phyloP scores from a whole-genome alignment of 2,888 invertebrate species.

The Hoplodrina blanda region DNA sequence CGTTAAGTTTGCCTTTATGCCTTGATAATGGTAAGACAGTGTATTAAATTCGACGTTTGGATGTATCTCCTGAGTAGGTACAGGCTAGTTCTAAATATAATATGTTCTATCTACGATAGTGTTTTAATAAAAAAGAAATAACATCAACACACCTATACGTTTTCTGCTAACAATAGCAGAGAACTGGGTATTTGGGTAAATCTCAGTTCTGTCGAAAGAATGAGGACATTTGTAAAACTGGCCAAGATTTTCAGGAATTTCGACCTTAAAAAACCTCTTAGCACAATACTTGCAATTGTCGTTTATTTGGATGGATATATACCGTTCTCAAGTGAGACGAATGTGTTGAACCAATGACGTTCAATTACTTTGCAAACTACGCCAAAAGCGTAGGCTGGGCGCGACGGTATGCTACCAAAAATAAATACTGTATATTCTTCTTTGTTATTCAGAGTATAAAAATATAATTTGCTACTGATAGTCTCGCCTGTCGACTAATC shows the following conservation, averaged over 20 bases:
- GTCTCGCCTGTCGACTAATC: conserved; percentile 22
- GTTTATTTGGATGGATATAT: conserved; percentile 34
- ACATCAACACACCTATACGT: no score
- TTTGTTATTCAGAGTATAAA: conserved; percentile 60
- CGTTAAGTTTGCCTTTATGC: not conserved
- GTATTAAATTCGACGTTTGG: not conserved
- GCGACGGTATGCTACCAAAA: conserved; percentile 54
- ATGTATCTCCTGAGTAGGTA: not conserved
- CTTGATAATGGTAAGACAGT: not conserved
- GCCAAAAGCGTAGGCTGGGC: conserved; percentile 64
- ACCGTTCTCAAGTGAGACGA: conserved; percentile 36
- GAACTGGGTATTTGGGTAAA: not conserved
- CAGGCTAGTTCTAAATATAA: no score
- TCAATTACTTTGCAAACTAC: conserved; percentile 50
- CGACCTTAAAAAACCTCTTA: not conserved
- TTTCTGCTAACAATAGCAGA: not conserved
- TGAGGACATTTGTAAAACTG: conserved; percentile 12
- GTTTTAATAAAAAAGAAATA: no score
- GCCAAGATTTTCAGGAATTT: conserved; percentile 33
- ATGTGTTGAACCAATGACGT: conserved; percentile 48
- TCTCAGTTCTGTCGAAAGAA: not conserved
- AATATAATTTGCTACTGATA: conserved; percentile 47
- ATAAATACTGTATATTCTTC: conserved; percentile 55
- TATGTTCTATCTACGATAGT: no score
- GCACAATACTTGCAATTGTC: conserved; percentile 8